Base-by-base conservation (phyloP, 2,797 vertebrate genomes). In the Uromys caudimaculatus region DNA sequence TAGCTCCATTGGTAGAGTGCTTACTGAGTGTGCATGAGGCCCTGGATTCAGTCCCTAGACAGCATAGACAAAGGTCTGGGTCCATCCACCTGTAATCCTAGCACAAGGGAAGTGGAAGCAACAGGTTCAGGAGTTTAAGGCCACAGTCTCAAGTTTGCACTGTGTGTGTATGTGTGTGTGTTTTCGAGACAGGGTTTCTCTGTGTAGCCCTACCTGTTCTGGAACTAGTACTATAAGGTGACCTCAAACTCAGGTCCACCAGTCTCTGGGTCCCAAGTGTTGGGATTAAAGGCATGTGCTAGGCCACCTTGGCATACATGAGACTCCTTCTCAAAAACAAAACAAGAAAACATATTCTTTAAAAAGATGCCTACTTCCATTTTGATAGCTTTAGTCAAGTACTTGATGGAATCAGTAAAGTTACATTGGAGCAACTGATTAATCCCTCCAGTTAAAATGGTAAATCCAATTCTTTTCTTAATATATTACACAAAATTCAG, bases 401-500 rank as follows among this genome's bases (percentile, higher is more conserved):
- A n/a, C 78, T 76, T 90, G 60, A 76, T 92, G 29, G 78, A 86
- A 85, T 89, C 47, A 60, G 9, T 88, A 79, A 58, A 93, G 44
- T 79, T 86, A 77, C 41, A 27, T 27, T 86, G 41, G 13, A 27
- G 27, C 50, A 69, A 84, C 29, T 95, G 19, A 41, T 58, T 54
- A 90, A 83, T 62, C 52, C 24, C 52, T 67, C 56, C 76, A 89
- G 67, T 35, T 29, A 41, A 9, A 58, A 58, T 90, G 38, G 38
- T 89, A 76, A 86, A 27, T 85, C 76, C 27, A 96, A 21, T 89
- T 78, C 52, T 17, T 69, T 44, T 17, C 14, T 95, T 47, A 79
- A 54, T 58, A 38, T 60, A 38, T 44, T 83, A 92, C 12, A 85
- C 41, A 93, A 94, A 95, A 69, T 92, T 94, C 92, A 84, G 35